Evolutionary conservation across 2,797 vertebrate species (phyloP).

Genomic region (Buceros bicornis): DNA sequence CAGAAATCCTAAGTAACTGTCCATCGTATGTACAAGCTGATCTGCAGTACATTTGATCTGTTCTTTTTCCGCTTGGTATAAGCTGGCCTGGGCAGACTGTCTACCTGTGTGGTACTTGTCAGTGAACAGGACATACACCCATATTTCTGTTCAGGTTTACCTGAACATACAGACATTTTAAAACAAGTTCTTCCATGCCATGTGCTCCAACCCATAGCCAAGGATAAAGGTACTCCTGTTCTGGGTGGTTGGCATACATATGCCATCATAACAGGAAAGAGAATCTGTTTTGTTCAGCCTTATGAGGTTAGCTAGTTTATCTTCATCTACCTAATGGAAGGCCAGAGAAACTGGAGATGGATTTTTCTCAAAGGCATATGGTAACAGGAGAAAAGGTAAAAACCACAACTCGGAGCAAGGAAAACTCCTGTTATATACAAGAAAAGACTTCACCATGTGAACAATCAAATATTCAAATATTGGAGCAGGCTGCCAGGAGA

Average conservation of each 20-base stretch:
- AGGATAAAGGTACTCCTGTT: background rate
- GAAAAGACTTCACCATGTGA: background rate
- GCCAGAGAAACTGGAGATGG: background rate
- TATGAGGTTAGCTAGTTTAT: background rate
- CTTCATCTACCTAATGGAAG: background rate
- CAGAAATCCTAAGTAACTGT: background rate
- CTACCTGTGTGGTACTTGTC: background rate
- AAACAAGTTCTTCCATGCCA: background rate
- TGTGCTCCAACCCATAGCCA: background rate
- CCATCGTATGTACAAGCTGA: background rate
- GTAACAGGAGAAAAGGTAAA: background rate
- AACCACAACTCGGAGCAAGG: background rate
- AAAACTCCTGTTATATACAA: background rate
- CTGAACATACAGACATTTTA: background rate
- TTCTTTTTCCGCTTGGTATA: background rate
- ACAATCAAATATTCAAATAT: background rate
- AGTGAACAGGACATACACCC: fast-evolving
- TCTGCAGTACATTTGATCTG: background rate
- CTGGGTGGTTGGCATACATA: background rate
- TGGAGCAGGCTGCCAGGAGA: background rate
- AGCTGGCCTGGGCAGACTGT: background rate
- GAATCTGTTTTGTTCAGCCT: background rate
- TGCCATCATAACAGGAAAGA: background rate
- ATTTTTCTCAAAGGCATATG: background rate
- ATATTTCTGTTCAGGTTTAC: background rate